Base-by-base conservation (phyloP, 2,113 vertebrate genomes). In the Brachionichthys hirsutus region DNA sequence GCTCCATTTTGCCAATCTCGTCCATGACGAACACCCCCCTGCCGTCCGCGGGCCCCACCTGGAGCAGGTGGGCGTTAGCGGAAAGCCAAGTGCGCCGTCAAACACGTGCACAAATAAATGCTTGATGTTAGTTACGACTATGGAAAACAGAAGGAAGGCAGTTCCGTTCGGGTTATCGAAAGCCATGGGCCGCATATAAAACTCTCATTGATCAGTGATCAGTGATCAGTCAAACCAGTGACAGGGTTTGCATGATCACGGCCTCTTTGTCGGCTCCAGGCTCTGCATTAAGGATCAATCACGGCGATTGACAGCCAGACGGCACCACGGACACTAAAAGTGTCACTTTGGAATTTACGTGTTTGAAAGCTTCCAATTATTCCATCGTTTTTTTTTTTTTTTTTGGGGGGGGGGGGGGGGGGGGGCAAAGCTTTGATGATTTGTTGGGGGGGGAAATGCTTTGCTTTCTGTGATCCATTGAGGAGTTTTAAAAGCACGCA, bases 1-100 rank as follows among this genome's bases (percentile, higher is more conserved):
- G 94, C 52, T 99, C 97, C 97, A 98, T 99, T 85, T 96, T 99
- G 30, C 97, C 95, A 3, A 98, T 91, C 88, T 99, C 97, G 19
- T 99, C 95, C 1, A 98, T 92, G 77, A 98, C 64, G 24, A 94
- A 97, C 16, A 97, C 88, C 50, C 73, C 90, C 67, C 72, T 90
- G 54, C 78, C 77, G 0, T 57, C 59, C 10, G 64, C 48, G 10
- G 58, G 51, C 44, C 69, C 85, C 1, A 82, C 67, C 96, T 98
- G 86, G 69, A 22, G 40, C 71, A 42, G 45, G 17, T 0, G 24
- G 5, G 15, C 16, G 22, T 46, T 1, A 18, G 17, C 13, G 54
- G 19, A 7, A 46, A 42, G 45, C 14, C 17, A 13, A 18, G 7
- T n/a, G 24, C 24, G 24, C 24, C 3, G 24, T 30, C 1, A 4